phyloP scores from a whole-genome alignment of 1,140 invertebrate species.

The Dinoponera quadriceps region DNA sequence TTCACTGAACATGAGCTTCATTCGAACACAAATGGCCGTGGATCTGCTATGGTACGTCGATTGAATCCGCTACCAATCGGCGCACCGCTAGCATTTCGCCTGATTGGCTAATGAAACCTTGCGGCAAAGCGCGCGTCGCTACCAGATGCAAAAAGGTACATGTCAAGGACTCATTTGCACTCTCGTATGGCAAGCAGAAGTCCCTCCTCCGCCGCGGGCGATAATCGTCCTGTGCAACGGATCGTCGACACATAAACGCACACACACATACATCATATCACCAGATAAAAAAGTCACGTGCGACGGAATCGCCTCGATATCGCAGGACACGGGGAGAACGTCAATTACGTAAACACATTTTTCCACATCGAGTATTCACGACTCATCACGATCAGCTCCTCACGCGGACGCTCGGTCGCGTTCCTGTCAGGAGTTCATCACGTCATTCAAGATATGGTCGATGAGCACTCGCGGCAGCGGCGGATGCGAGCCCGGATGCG shows the following conservation, averaged over 20 bases:
- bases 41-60: no score
- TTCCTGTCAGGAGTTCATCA: conserved; percentile 72
- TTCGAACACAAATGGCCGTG: no score
- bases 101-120: no score
- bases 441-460: conserved; percentile 82
- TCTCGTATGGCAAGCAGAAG: conserved; percentile 11
- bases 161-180: neutral
- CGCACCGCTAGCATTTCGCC: no score
- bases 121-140: neutral
- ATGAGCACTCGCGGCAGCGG: conserved; percentile 82
- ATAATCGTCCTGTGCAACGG: neutral
- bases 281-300: conserved; percentile 7
- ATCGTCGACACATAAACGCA: neutral
- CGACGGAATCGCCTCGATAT: neutral
- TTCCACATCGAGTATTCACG: neutral
- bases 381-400: neutral
- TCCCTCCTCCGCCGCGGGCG: neutral
- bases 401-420: neutral
- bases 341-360: conserved; percentile 13
- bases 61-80: no score
- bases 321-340: neutral
- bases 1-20: no score
- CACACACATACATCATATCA: neutral
- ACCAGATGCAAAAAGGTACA: neutral
- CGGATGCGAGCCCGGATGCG: conserved; percentile 85